These are phyloP conservation scores for Drosophila carrolli DNA, from an alignment of 1,140 invertebrate species.

Conservation along the genomic window DNA sequence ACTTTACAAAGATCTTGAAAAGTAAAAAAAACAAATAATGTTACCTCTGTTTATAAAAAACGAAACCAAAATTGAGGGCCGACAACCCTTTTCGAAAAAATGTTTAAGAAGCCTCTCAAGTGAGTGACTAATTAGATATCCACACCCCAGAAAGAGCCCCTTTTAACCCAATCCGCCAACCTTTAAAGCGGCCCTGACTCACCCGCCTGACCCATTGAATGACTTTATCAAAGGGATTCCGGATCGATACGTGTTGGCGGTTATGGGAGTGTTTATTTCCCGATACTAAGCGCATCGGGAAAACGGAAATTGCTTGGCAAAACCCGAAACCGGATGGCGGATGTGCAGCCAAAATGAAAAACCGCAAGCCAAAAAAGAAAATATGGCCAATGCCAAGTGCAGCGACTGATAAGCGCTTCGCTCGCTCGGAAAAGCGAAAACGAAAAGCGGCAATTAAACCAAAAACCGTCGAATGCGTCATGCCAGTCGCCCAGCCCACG, in stretches of 20 bases:
- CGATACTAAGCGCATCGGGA: conserved; percentile 4
- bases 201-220: conserved; percentile 44
- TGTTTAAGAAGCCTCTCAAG: conserved; percentile 29
- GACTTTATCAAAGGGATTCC: conserved; percentile 29
- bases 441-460: conserved; percentile 39
- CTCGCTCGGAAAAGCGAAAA: conserved; percentile 35
- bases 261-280: conserved; percentile 2
- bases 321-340: conserved; percentile 51
- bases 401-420: conserved; percentile 45
- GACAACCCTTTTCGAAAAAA: conserved; percentile 8
- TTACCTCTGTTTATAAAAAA: too few species aligned
- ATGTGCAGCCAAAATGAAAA: conserved; percentile 34
- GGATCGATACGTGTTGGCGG: conserved; percentile 16
- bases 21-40: too few species aligned
- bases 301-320: conserved; percentile 43
- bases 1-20: too few species aligned
- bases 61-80: neutral
- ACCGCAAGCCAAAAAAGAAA: conserved; percentile 32
- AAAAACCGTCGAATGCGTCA: conserved; percentile 50
- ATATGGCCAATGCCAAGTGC: conserved; percentile 51
- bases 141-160: conserved; percentile 14
- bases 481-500: conserved; percentile 41
- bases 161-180: conserved; percentile 12
- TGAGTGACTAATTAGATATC: conserved; percentile 54
- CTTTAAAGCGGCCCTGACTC: conserved; percentile 40